Percentiles rank a stretch among this genome's conserved stretches.
Conservation (phyloP, 1,140 invertebrate genomes). For the Drosophila lacteicornis region DNA sequence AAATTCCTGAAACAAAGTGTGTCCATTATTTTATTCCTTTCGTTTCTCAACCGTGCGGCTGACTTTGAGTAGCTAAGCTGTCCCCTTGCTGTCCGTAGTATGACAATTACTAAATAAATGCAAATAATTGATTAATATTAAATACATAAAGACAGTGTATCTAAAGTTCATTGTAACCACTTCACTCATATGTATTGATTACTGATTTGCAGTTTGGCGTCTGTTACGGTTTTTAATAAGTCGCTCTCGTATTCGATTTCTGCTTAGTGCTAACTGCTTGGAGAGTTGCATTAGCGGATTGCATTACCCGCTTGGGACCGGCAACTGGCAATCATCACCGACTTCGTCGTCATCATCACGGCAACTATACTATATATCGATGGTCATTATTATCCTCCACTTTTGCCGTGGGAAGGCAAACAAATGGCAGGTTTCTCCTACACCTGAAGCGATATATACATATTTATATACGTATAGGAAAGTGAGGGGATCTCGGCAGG, state of each 20-base stretch:
- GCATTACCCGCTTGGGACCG: conserved; percentile 57
- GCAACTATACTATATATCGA: conserved; percentile 19
- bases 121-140: background rate
- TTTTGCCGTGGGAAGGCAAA: conserved; percentile 68
- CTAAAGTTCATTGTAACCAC: background rate
- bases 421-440: conserved; percentile 51
- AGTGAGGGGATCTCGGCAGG: conserved; percentile 51
- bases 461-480: conserved; percentile 11
- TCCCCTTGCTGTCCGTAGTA: too few relatives aligned
- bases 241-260: conserved; percentile 66
- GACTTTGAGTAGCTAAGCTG: background rate
- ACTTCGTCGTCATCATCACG: conserved; percentile 20
- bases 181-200: conserved; percentile 48
- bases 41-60: background rate
- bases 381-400: conserved; percentile 43
- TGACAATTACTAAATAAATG: too few relatives aligned
- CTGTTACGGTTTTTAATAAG: conserved; percentile 50
- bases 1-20: too few relatives aligned
- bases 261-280: conserved; percentile 69
- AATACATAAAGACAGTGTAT: conserved; percentile 8
- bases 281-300: conserved; percentile 67
- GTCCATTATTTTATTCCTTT: too few relatives aligned
- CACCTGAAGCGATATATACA: conserved; percentile 27
- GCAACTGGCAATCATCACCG: conserved; percentile 33
- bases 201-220: conserved; percentile 43